Base-by-base conservation (phyloP, 2,113 vertebrate species). In the Peucedramus taeniatus region DNA sequence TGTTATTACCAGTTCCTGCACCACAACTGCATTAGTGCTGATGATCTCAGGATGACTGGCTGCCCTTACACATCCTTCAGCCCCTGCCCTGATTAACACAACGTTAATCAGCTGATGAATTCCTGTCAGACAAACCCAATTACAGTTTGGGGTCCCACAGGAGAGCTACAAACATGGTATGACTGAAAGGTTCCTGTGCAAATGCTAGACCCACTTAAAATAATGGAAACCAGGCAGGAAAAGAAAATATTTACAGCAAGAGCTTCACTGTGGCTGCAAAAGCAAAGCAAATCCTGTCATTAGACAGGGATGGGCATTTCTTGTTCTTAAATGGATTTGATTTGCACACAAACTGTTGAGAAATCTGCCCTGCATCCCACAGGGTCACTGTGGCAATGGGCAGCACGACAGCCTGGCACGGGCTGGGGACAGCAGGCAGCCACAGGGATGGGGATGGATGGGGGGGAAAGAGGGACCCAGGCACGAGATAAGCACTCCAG, bases 271-370 rank as follows among this genome's bases (percentile, higher is more conserved):
- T 9, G 81, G 90, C 79, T 72, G 70, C 24, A 78, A 89, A 85
- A 89, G 13, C 72, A 88, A 91, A 94, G 82, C 64, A 75, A 94
- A 87, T 35, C 27, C 59, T 92, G 77, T 65, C 57, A 96, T 83
- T 70, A 90, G 93, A 69, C 86, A 90, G 71, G 77, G 83, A 71
- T 19, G 51, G 78, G 50, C 15, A 69, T 49, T 75, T 85, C 81
- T 76, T 81, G 72, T 60, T 66, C 83, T 78, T 61, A 30, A 86
- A 45, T 81, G 80, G 12, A 45, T 90, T 94, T 86, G 77, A 70
- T 92, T 93, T 87, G 77, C 91, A 74, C 68, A 87, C 37, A 35
- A 81, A 91, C 53, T 21, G 17, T 26, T 79, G 86, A 63, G 72
- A 71, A 72, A 51, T 27, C 23, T 15, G 90, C 15, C 13, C 79